Conservation (phyloP, 2,888 invertebrate species). For the Subacronicta megacephala region DNA sequence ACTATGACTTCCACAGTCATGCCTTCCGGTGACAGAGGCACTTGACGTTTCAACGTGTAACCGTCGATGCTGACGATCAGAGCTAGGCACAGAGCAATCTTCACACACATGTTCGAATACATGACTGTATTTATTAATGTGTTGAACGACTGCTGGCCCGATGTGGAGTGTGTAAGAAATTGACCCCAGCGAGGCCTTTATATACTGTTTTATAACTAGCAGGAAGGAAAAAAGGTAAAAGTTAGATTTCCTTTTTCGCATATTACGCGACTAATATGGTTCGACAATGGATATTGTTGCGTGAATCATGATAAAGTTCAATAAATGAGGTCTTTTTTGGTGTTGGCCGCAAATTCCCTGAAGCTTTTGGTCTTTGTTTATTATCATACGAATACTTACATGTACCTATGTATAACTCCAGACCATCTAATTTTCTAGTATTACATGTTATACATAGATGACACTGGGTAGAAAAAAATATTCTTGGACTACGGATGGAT, state of each 20-base stretch:
- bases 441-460: too few relatives aligned
- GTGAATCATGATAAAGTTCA: too few relatives aligned
- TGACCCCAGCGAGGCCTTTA: slow-evolving; percentile 9
- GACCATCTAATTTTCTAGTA: too few relatives aligned
- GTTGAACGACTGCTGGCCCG: slow-evolving; percentile 3
- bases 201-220: slow-evolving; percentile 23
- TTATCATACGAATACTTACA: too few relatives aligned
- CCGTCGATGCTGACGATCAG: slow-evolving; percentile 49
- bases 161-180: slow-evolving; percentile 12
- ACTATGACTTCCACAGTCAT: slow-evolving; percentile 53
- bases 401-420: too few relatives aligned
- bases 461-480: too few relatives aligned
- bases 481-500: too few relatives aligned
- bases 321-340: too few relatives aligned
- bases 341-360: too few relatives aligned
- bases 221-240: too few relatives aligned
- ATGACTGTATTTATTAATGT: slow-evolving; percentile 44
- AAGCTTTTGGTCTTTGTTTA: too few relatives aligned
- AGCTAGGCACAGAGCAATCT: slow-evolving; percentile 46
- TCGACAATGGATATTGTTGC: too few relatives aligned
- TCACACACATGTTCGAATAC: slow-evolving; percentile 49
- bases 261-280: neutral
- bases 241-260: neutral
- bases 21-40: slow-evolving; percentile 51
- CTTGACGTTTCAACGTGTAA: slow-evolving; percentile 34